Conservation (phyloP, 2,888 invertebrate genomes). For the Anticlea derivata region DNA sequence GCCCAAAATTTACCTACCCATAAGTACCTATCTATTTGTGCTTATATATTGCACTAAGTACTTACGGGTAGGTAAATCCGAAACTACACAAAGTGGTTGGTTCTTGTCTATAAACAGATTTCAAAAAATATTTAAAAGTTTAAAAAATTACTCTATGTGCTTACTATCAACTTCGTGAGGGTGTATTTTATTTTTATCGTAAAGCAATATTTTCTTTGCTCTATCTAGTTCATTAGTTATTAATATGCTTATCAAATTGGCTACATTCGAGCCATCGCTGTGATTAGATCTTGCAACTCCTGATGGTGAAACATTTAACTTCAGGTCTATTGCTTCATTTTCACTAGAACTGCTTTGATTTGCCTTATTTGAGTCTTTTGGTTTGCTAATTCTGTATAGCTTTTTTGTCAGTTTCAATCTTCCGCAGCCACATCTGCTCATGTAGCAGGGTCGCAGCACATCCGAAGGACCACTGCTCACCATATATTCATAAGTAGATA, state of each 20-base stretch:
- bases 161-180: slow-evolving; percentile 53
- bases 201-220: slow-evolving; percentile 61
- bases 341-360: slow-evolving; percentile 29
- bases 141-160: slow-evolving; percentile 12
- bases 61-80: too few species aligned
- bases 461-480: slow-evolving; percentile 55
- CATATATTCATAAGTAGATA: slow-evolving; percentile 96
- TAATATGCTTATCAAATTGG: slow-evolving; percentile 61
- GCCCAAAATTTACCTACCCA: not conserved
- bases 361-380: slow-evolving; percentile 31
- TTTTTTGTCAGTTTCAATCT: slow-evolving; percentile 42
- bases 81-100: too few species aligned
- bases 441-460: slow-evolving; percentile 41
- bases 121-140: not conserved
- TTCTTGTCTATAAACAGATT: not conserved
- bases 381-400: slow-evolving; percentile 36
- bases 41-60: too few species aligned
- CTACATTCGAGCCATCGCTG: slow-evolving; percentile 45
- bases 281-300: slow-evolving; percentile 28
- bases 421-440: slow-evolving; percentile 46
- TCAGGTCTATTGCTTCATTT: slow-evolving; percentile 33
- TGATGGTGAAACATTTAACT: slow-evolving; percentile 38
- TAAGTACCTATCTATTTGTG: not conserved
- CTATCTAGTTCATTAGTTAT: slow-evolving; percentile 65
- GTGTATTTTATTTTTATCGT: slow-evolving; percentile 72